A percentile compares a stretch with the other conserved stretches of the same genome.
Evolutionary conservation across 92 coral and sea anemone species (phyloP).

Genomic region (Porites cylindrica): DNA sequence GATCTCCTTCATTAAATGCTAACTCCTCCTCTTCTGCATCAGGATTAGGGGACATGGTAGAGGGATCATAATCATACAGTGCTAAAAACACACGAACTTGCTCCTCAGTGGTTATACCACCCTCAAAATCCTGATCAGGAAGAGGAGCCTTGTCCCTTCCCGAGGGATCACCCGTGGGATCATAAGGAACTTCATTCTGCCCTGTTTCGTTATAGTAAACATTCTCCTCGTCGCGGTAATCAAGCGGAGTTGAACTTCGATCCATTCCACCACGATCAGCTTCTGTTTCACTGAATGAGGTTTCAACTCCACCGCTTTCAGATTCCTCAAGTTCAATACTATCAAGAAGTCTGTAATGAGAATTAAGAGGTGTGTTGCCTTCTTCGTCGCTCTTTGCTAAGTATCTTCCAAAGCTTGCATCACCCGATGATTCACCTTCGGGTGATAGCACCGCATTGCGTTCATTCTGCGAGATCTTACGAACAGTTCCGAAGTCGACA

Average conservation of each 20-base stretch:
- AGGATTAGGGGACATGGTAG: conserved; percentile 94
- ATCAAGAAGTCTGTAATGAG: conserved; percentile 34
- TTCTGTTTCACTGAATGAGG: conserved; percentile 77
- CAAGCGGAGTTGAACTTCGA: conserved; percentile 65
- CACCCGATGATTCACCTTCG: conserved; percentile 6
- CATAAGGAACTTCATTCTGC: conserved; percentile 15
- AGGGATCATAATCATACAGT: conserved; percentile 93
- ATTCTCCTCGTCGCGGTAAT: conserved; percentile 27
- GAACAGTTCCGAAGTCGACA: conserved; percentile 15
- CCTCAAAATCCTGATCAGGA: conserved; percentile 6
- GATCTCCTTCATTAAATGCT: conserved; percentile 91
- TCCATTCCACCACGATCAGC: conserved; percentile 69
- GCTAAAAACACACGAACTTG: conserved; percentile 85
- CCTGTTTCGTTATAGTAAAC: not conserved
- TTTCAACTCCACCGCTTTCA: conserved; percentile 26
- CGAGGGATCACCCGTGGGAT: not conserved
- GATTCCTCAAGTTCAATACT: conserved; percentile 26
- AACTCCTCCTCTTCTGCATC: conserved; percentile 98
- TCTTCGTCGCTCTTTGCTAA: conserved; percentile 33
- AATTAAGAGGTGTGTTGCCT: not conserved
- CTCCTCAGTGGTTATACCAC: conserved; percentile 54
- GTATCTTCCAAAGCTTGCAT: conserved; percentile 47
- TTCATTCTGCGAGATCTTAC: conserved; percentile 25
- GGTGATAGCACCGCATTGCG: not conserved
- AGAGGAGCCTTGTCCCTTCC: conserved; percentile 27